Percentiles rank a stretch among this genome's conserved stretches.
Conservation (phyloP, 2,888 invertebrate species). For the Aethes cnicana region DNA sequence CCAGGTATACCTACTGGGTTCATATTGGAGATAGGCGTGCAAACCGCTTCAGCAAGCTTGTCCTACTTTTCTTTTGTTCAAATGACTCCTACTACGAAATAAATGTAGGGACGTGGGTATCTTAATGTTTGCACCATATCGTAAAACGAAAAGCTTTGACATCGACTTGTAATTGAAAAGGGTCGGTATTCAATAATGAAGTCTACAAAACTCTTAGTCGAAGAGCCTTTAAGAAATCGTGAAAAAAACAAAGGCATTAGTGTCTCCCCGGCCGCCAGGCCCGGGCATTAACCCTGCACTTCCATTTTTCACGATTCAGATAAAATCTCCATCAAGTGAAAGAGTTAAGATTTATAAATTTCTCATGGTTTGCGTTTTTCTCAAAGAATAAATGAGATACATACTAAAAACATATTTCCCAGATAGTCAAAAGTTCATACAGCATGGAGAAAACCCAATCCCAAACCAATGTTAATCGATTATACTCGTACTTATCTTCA, state of each 20-base stretch:
- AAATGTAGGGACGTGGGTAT: not conserved
- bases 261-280: slow-evolving; percentile 13
- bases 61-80: not conserved
- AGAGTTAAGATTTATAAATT: slow-evolving; percentile 28
- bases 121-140: slow-evolving; percentile 4
- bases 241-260: slow-evolving; percentile 23
- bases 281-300: slow-evolving; percentile 18
- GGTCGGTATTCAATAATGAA: slow-evolving; percentile 21
- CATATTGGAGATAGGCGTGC: no score
- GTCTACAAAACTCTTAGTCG: slow-evolving; percentile 19
- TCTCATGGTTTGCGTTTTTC: slow-evolving; percentile 17
- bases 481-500: no score
- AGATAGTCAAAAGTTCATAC: no score
- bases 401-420: no score
- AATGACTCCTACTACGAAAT: not conserved
- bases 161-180: slow-evolving; percentile 5
- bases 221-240: slow-evolving; percentile 23
- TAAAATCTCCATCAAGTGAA: slow-evolving; percentile 28
- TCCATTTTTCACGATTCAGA: slow-evolving; percentile 28
- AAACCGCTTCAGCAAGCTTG: not conserved
- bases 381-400: no score
- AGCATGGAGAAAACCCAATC: no score
- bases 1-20: no score
- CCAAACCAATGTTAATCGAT: no score
- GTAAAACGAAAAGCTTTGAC: slow-evolving; percentile 3